Base-by-base conservation (phyloP, 1,140 invertebrate species). In the Drosophila pruinosa region DNA sequence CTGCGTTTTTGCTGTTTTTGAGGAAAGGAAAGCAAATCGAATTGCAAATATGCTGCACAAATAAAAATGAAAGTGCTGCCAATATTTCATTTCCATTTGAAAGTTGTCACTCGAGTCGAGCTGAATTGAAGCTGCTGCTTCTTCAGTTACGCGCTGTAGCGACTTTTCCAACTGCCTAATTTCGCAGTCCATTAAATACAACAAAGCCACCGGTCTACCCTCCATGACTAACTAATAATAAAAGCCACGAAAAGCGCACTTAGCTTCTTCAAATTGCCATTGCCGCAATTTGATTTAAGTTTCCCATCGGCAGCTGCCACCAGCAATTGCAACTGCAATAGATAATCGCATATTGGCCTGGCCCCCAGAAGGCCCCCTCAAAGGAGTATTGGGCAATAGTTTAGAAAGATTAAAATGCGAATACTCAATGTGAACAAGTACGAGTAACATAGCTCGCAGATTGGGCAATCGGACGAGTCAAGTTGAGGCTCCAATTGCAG, bases 341-440 rank as follows among this genome's bases (percentile, higher is more conserved):
- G 75, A 76, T 74, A 86, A 83, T 83, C 79, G 68, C 19, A 38
- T 43, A 36, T 47, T 64, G 38, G 28, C 12, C 21, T 24, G 31
- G 17, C 50, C 39, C 36, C 41, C 54, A 67, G 74, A 74, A 74
- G 69, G 26, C 56, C 68, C 73, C 26, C 39, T 38, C 0, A 12
- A 28, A 61, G 71, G 56, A 39, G 58, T 64, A 78, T 86, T 86
- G 68, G 70, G 64, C 81, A 86, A 86, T 86, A 88, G 73, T 88
- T 86, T 72, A 88, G 81, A 86, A 86, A 86, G 75, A 81, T 86
- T 78, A 65, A 88, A 81, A 81, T 80, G 81, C 81, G 77, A 77
- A 86, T 77, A 61, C 56, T n/a, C 83, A 78, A 14, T 8, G 14
- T 78, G 47, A 72, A 62, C 74, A 82, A 78, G 64, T 72, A 38